Evolutionary conservation across 1,140 invertebrate genomes (phyloP).

Genomic region (Oncopodura yosiiana): DNA sequence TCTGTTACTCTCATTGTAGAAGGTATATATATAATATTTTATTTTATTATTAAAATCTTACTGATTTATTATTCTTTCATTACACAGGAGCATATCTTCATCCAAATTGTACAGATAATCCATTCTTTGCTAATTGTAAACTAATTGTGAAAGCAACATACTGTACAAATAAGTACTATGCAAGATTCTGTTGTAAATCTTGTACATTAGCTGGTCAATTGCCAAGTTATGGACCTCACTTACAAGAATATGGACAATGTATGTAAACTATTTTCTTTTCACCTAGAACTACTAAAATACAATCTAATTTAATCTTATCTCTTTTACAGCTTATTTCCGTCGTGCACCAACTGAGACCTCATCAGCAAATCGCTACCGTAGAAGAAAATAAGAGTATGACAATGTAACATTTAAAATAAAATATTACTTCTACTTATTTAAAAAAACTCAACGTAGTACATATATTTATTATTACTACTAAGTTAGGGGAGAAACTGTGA

Average conservation of each 20-base stretch:
- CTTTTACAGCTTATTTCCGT: neutral
- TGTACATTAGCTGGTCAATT: conserved; percentile 74
- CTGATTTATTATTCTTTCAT: neutral
- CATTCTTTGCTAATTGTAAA: conserved; percentile 77
- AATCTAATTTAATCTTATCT: neutral
- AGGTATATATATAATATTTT: conserved; percentile 44
- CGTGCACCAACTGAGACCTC: neutral
- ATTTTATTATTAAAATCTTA: neutral
- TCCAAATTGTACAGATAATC: conserved; percentile 70
- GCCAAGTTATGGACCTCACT: conserved; percentile 41
- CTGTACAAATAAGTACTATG: conserved; percentile 78
- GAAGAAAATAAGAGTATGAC: too few species aligned
- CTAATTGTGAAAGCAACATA: conserved; percentile 71
- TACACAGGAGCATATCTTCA: conserved; percentile 61
- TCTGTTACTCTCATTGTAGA: conserved; percentile 55
- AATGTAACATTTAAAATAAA: too few species aligned
- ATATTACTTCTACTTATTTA: too few species aligned
- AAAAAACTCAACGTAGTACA: too few species aligned
- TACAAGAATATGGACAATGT: conserved; percentile 37
- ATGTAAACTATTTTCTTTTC: neutral
- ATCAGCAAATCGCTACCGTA: too few species aligned
- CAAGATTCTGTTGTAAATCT: conserved; percentile 83
- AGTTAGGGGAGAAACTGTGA: too few species aligned
- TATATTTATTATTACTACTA: too few species aligned
- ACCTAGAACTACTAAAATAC: too few species aligned